These are phyloP conservation scores for Strix aluco DNA, from an alignment of 2,113 vertebrate genomes.

Conservation along the genomic window DNA sequence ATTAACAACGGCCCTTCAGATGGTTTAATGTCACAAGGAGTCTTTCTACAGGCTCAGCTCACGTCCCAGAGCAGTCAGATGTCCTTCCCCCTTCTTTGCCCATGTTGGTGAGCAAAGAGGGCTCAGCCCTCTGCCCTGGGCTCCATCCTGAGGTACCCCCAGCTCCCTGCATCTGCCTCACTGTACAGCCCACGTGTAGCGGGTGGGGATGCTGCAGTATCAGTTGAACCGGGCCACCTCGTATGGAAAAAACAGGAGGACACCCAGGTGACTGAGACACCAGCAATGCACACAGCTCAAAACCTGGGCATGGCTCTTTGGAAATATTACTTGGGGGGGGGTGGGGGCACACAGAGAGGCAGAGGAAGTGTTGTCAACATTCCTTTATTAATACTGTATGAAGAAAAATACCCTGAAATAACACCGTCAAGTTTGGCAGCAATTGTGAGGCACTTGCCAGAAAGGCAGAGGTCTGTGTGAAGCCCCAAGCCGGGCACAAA, in stretches of 20 bases:
- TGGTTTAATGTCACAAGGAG: background rate
- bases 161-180: background rate
- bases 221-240: background rate
- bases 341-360: background rate
- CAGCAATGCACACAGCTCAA: background rate
- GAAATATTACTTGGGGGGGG: background rate
- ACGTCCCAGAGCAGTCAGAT: background rate
- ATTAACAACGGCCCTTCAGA: background rate
- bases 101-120: background rate
- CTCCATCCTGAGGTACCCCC: background rate
- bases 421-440: background rate
- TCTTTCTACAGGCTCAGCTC: background rate
- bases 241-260: background rate
- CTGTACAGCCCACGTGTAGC: rapidly evolving
- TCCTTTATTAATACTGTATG: background rate
- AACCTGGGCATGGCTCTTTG: background rate
- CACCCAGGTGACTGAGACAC: background rate
- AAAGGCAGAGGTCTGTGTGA: background rate
- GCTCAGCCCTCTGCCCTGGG: background rate
- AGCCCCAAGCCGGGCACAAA: background rate
- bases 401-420: slow-evolving; percentile 25
- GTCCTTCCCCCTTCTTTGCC: background rate
- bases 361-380: background rate
- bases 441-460: background rate
- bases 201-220: rapidly evolving